Base-by-base conservation (phyloP, 2,888 invertebrate species). In the Epinotia demarniana region DNA sequence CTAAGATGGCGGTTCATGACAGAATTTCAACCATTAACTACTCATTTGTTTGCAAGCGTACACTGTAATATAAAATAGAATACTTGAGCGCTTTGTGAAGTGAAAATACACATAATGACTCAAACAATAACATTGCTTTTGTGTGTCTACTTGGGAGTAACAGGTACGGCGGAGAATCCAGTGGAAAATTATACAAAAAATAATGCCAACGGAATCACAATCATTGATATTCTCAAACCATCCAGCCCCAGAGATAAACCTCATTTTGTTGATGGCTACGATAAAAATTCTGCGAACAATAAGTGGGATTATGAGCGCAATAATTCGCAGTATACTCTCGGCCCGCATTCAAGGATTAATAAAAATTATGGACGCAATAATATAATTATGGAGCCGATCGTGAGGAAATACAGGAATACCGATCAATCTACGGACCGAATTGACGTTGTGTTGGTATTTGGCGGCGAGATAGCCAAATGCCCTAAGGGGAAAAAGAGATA, bases 331-430 rank as follows among this genome's bases (percentile, higher is more conserved):
- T 66, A 66, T 33, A 33, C 23, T 6, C 33, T 33, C 12, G 53
- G 53, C 12, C 23, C 18, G 49, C 11, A 64, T 64, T 64, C 49
- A 27, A 33, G 27, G 4, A 53, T 5, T 53, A 64, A 49, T 64
- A 3, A 27, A 64, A 49, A 49, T 12, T 53, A 53, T 66, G n/a
- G 9, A 13, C 66, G 66, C 66, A 53, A 53, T 66, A 66, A 66
- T 66, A 18, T 5, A 6, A 60, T 18, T 12, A 58, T 39, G 16
- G 19, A 19, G 23, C 69, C 23, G 11, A 60, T 19, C 5, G 16
- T 23, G 57, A 69, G 57, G 18, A 46, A 46, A 23, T 66, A 66
- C 8, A 66, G 66, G 11, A 13, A 55, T 12, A 53, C 27, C 9
- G 12, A 33, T 27, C 16, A 49, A 53, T n/a, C 53, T 53, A 53